Base-by-base conservation (phyloP, 2,113 vertebrate genomes). In the Ammodytes marinus region DNA sequence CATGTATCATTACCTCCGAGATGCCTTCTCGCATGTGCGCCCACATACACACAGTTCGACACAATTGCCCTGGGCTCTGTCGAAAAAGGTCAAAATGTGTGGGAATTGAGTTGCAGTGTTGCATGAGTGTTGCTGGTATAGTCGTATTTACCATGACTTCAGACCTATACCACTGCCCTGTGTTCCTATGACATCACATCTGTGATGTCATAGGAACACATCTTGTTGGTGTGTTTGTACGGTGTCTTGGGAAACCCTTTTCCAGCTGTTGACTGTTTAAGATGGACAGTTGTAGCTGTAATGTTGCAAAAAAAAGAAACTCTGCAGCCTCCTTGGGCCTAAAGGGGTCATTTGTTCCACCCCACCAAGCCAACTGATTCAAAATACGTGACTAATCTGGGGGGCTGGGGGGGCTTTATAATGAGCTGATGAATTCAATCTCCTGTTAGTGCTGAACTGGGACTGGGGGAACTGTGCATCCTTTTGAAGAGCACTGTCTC, bases 381-480 rank as follows among this genome's bases (percentile, higher is more conserved):
- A 85, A 89, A 92, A 88, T 87, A 89, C 73, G 79, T 89, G 88
- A 89, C 89, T 92, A 91, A 93, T 92, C 86, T 73, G 57, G 68
- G 68, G 27, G 27, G 27, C 1, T 27, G 27, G 2, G 27, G 27
- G 27, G 1, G 73, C 79, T 85, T 86, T 86, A 92, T 92, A 92
- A 94, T 91, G 89, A 92, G 89, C 83, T 86, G 90, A 94, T 94
- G 89, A 92, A 92, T 91, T 86, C 91, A 91, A 92, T 94, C 89
- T 93, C 81, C 76, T 71, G 88, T 93, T 94, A 93, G 88, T 91
- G 88, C 90, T 91, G 91, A 89, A 72, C 79, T 91, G 92, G 92
- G 93, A 92, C 87, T 84, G 71, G 86, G 71, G 86, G 84, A 88
- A 89, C 78, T 77, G 69, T 81, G 85, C 77, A 86, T 90, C 82